A percentile compares a stretch with the other conserved stretches of the same genome.
Evolutionary conservation across 2,888 invertebrate genomes (phyloP).

Genomic region (Leucoptera coffeella): DNA sequence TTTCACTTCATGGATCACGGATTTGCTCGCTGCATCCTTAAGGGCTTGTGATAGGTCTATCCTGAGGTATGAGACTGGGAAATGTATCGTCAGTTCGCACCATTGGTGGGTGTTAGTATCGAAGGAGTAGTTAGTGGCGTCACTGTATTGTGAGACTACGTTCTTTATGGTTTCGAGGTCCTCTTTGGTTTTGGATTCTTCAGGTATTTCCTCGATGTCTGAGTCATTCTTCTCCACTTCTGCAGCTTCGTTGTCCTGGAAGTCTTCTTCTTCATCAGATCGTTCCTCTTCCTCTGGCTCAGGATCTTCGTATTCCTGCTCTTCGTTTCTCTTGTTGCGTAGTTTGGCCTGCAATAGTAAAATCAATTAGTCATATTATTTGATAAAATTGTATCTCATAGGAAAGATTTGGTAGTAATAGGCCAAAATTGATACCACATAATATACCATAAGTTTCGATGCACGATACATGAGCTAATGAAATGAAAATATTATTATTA

Average conservation of each 20-base stretch:
- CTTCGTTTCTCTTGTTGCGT: slow-evolving; percentile 51
- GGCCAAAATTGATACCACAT: too few species aligned
- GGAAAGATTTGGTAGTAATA: too few species aligned
- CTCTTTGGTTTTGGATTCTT: slow-evolving; percentile 13
- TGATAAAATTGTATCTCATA: too few species aligned
- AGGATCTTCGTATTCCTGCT: slow-evolving; percentile 63
- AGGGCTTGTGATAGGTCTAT: slow-evolving; percentile 74
- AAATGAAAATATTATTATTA: too few species aligned
- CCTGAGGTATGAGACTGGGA: slow-evolving; percentile 40
- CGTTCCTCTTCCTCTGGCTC: slow-evolving; percentile 54
- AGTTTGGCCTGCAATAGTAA: slow-evolving; percentile 30
- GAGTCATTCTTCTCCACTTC: slow-evolving; percentile 14
- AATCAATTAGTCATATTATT: too few species aligned
- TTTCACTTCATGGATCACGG: slow-evolving; percentile 73
- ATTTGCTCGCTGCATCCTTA: slow-evolving; percentile 60
- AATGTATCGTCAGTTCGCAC: slow-evolving; percentile 76
- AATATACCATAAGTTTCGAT: too few species aligned
- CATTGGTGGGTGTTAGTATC: slow-evolving; percentile 73
- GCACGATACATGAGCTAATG: too few species aligned
- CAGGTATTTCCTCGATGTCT: slow-evolving; percentile 15
- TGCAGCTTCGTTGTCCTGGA: slow-evolving; percentile 12
- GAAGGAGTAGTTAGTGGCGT: slow-evolving; percentile 62
- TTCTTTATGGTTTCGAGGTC: slow-evolving; percentile 23
- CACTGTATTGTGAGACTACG: slow-evolving; percentile 27
- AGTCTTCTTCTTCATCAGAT: slow-evolving; percentile 37